These are phyloP conservation scores for Eulacestoma nigropectus DNA, from an alignment of 2,113 vertebrate genomes.

Conservation along the genomic window DNA sequence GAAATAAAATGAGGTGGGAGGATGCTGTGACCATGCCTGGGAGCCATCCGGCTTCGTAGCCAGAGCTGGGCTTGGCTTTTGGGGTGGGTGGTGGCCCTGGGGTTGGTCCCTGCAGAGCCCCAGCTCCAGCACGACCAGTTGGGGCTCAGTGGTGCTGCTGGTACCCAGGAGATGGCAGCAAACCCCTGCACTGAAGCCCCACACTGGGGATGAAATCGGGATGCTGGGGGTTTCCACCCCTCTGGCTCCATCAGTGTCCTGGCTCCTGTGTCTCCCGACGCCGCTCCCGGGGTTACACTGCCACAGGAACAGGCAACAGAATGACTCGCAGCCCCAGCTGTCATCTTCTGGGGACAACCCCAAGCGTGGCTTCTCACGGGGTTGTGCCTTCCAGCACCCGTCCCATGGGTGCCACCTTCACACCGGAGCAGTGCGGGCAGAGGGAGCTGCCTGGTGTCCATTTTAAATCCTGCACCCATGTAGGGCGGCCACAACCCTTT, in stretches of 20 bases:
- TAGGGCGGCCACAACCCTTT: background rate
- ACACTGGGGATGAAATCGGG: rapidly evolving
- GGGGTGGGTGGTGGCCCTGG: rapidly evolving
- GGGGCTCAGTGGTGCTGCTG: constrained; percentile 1
- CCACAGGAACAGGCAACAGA: background rate
- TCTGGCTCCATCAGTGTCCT: background rate
- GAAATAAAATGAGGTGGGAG: background rate
- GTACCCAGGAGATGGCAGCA: constrained; percentile 66
- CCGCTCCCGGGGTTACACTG: background rate
- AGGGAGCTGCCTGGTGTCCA: background rate
- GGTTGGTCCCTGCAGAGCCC: background rate
- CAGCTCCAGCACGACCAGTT: background rate
- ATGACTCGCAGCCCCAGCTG: background rate
- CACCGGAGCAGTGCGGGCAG: rapidly evolving
- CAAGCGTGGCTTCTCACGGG: background rate
- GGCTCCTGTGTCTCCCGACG: background rate
- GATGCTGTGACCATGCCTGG: rapidly evolving
- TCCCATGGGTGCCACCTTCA: background rate
- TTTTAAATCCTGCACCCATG: background rate
- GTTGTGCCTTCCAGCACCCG: rapidly evolving
- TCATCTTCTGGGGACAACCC: background rate
- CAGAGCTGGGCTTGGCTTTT: background rate
- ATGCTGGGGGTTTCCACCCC: background rate
- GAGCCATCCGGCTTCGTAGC: background rate
- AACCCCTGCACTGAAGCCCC: background rate